Evolutionary conservation across 2,888 invertebrate species (phyloP), one percentile per base, ranked within the genome.

Genomic region (Eumerus sabulonum): DNA sequence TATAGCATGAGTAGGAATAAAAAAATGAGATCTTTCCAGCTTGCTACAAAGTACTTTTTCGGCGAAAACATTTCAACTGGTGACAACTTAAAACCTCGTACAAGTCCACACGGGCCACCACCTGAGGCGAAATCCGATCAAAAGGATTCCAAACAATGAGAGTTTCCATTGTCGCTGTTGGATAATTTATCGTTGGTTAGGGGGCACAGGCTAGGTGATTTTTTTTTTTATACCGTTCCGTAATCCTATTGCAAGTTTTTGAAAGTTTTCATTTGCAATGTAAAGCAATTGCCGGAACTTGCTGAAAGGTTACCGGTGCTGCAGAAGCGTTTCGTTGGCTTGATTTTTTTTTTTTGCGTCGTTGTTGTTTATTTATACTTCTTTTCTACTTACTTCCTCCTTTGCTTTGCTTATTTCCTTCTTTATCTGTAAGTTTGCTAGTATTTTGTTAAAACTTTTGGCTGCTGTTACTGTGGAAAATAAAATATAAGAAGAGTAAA

Each of bases 251-350:
- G 59, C 51, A 60, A 68, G 68, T 70, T 71, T 48, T 9, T 7
- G 14, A 63, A 71, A 71, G 63, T 71, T 71, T 71, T 71, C 63
- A 62, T 50, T 60, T 56, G 71, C 56, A 71, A 42, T 42, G 71
- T 19, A 44, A 62, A 53, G 62, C 44, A 66, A 66, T 53, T 73
- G 47, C 72, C 45, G 57, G 42, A 53, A 62, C 47, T 60, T 51
- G 47, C 57, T 44, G 16, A 42, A 57, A 45, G 51, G 44, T 38
- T 63, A 35, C 50, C 44, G 44, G 51, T 35, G 16, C 27, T 48
- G 14, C 13, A n/a, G 35, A 57, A 50, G 56, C 57, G 57, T 40
- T 27, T n/a, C n/a, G n/a, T n/a, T n/a, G n/a, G n/a, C n/a, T n/a
- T n/a, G n/a, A n/a, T 71, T 48, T 47, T 42, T 56, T 62, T 63